Evolutionary conservation across 2,888 invertebrate genomes (phyloP).

Genomic region (Poecilobothrus nobilitatus): DNA sequence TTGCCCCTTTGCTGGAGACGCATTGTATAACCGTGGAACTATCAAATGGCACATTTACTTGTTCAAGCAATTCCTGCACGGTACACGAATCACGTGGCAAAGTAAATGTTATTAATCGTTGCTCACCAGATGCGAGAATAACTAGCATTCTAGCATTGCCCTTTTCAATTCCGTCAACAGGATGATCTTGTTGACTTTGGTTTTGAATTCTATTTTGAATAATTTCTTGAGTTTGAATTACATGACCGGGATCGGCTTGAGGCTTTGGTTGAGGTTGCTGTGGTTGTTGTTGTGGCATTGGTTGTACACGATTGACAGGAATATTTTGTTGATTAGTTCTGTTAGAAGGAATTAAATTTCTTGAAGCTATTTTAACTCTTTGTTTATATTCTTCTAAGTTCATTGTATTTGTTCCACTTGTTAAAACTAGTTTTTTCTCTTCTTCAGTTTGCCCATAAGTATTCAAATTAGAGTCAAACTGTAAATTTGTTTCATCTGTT

Average conservation of each 20-base stretch:
- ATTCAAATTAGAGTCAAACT: neutral
- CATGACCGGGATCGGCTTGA: constrained; percentile 16
- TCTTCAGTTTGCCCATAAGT: neutral
- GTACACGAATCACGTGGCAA: constrained; percentile 74
- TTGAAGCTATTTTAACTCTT: constrained; percentile 35
- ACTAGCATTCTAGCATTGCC: constrained; percentile 71
- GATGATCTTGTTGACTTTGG: constrained; percentile 36
- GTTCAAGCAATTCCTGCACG: constrained; percentile 70
- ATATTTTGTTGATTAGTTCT: constrained; percentile 13
- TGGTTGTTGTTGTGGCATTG: constrained; percentile 16
- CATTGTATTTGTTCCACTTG: constrained; percentile 16
- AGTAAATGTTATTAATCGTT: constrained; percentile 72
- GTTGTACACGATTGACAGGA: constrained; percentile 18
- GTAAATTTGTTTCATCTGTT: neutral
- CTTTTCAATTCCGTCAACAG: constrained; percentile 32
- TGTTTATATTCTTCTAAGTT: constrained; percentile 18
- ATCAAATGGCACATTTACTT: constrained; percentile 62
- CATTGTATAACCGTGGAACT: constrained; percentile 65
- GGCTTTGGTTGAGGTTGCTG: constrained; percentile 16
- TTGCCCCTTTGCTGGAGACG: constrained; percentile 62
- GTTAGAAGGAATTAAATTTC: constrained; percentile 27
- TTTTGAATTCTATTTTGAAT: constrained; percentile 35
- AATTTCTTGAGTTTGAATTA: constrained; percentile 44
- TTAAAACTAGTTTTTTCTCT: constrained; percentile 12
- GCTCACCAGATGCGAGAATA: constrained; percentile 66